These are phyloP conservation scores for Doris montereyensis DNA, from an alignment of 2,888 invertebrate species.

Conservation along the genomic window DNA sequence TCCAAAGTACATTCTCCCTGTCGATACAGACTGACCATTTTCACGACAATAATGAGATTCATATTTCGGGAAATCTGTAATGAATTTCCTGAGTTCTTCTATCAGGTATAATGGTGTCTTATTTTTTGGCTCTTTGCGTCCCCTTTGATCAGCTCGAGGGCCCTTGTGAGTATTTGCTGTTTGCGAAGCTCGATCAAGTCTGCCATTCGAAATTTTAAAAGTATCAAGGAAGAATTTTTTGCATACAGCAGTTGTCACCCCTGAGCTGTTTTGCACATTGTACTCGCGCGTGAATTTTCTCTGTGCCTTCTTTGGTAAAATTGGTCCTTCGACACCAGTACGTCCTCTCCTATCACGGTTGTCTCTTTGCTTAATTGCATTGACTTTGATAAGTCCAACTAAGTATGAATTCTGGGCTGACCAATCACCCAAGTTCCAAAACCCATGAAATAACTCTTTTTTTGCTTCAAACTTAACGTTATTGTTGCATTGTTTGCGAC, in stretches of 20 bases:
- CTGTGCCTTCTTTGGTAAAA: conserved; percentile 4
- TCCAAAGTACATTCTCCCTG: neutral
- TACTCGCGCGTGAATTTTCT: neutral
- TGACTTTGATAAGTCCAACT: neutral
- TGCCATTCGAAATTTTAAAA: conserved; percentile 17
- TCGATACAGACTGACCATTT: neutral
- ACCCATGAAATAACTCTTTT: neutral
- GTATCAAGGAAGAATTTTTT: conserved; percentile 1
- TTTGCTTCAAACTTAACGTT: neutral
- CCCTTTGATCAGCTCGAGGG: conserved; percentile 6
- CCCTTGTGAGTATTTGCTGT: too few species aligned
- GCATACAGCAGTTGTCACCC: neutral
- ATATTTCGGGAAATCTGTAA: neutral
- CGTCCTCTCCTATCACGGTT: neutral
- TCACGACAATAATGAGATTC: too few species aligned
- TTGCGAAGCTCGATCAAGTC: conserved; percentile 5
- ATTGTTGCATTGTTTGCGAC: neutral
- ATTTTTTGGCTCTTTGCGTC: neutral
- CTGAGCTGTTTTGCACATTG: neutral
- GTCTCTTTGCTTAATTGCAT: neutral
- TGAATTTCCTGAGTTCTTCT: neutral
- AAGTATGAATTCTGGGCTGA: conserved; percentile 9
- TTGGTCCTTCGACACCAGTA: neutral
- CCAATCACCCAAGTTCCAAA: neutral
- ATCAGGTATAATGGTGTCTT: neutral